Base-by-base conservation (phyloP, 1,140 invertebrate species). In the Trichomalopsis sarcophagae region DNA sequence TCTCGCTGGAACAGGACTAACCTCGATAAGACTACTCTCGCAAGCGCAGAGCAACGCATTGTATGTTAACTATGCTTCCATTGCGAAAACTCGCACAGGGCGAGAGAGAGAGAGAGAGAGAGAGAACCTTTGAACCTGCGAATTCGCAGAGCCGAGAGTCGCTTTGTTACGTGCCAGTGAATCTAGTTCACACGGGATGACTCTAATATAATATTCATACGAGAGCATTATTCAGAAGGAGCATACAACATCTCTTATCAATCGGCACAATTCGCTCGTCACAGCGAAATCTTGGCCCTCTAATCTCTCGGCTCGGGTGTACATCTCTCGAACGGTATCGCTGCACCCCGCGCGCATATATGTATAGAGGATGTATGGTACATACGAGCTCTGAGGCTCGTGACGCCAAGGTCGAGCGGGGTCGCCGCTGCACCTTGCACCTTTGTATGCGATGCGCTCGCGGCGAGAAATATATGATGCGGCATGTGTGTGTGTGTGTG, bases 361-460 rank as follows among this genome's bases (percentile, higher is more conserved):
- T 71, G 14, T 71, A 44, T 44, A 9, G n/a, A 2, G 9, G 2
- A 30, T n/a, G n/a, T 14, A 23, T 30, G 11, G 7, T 50, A 47
- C 21, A 4, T 87, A 84, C 85, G 80, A 17, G 21, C 77, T 1
- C 27, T 77, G 78, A 73, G 86, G 85, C 68, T 91, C 90, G 90
- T 91, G 90, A 91, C 88, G 87, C 88, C 88, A 91, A 91, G 90
- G 90, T 91, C 89, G 88, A 89, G 90, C 89, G 89, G 77, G 47
- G 50, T 90, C 90, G 88, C 47, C 81, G 87, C 81, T 89, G 90
- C 90, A 91, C 88, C 90, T 91, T 89, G 88, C 90, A 90, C 89
- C 90, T 90, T 82, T 82, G 82, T 86, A 81, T 84, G 55, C 17
- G 55, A 55, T 55, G 50, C 50, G 50, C 50, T 55, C 50, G 50